phyloP scores from a whole-genome alignment of 23 tunicate genomes.

The Phallusia fumigata region DNA sequence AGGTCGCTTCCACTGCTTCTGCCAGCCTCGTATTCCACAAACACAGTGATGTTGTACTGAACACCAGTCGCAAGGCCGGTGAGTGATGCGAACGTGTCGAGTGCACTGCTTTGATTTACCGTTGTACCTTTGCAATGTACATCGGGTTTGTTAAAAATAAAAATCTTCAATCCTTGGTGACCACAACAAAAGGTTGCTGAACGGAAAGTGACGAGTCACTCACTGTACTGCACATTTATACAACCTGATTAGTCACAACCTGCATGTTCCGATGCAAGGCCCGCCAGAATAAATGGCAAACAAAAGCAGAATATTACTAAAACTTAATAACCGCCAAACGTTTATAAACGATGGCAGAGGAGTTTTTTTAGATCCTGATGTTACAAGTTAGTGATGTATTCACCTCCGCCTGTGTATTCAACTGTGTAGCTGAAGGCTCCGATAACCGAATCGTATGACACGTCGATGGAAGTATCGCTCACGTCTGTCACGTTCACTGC shows the following conservation, averaged over 20 bases:
- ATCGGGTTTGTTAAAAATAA: background rate
- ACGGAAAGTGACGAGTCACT: too few relatives aligned
- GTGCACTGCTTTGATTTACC: background rate
- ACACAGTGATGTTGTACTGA: constrained; percentile 18
- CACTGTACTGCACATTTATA: too few relatives aligned
- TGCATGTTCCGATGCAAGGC: too few relatives aligned
- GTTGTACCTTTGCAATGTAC: background rate
- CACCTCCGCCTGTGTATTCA: background rate
- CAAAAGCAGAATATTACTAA: too few relatives aligned
- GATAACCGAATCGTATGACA: background rate
- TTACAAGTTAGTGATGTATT: too few relatives aligned
- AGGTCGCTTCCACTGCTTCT: constrained; percentile 1
- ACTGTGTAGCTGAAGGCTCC: constrained; percentile 9
- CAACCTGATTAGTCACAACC: too few relatives aligned
- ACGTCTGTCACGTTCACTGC: background rate
- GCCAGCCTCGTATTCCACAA: constrained; percentile 14
- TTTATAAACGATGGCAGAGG: too few relatives aligned
- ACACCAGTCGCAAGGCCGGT: constrained; percentile 5
- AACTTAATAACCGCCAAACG: too few relatives aligned
- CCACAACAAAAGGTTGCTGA: background rate
- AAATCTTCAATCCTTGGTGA: background rate
- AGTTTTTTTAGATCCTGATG: too few relatives aligned
- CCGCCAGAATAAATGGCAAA: too few relatives aligned
- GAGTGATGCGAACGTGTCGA: background rate
- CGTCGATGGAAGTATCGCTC: background rate